phyloP scores from a whole-genome alignment of 2,113 vertebrate genomes.

The Solea solea region DNA sequence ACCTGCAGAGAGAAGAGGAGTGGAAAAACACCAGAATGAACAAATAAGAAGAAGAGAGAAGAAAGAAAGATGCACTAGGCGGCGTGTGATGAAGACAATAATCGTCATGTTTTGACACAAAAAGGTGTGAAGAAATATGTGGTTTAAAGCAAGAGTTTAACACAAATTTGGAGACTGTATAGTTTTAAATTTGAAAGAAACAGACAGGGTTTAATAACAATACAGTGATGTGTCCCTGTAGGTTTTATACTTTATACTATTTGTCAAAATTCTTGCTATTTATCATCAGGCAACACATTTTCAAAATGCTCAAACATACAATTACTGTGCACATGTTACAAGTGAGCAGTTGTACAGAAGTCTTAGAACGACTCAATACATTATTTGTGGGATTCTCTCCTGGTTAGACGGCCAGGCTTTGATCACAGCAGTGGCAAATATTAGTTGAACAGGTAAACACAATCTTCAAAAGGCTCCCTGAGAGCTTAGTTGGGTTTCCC shows the following conservation, averaged over 20 bases:
- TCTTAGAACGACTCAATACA: conserved; percentile 52
- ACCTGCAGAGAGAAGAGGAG: conserved; percentile 58
- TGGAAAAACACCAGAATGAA: neutral
- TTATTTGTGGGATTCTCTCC: conserved; percentile 58
- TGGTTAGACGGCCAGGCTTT: conserved; percentile 46
- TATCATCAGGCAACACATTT: neutral
- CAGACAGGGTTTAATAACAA: neutral
- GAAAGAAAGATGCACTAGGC: neutral
- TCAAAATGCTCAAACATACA: conserved; percentile 19
- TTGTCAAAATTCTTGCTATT: neutral
- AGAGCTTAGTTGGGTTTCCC: conserved; percentile 69
- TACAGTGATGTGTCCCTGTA: too few relatives aligned
- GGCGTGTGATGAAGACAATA: too few relatives aligned
- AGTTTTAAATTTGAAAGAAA: neutral
- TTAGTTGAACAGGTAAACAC: conserved; percentile 72
- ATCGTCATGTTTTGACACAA: too few relatives aligned
- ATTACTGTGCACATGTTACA: conserved; percentile 30
- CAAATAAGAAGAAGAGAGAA: neutral
- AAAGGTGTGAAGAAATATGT: neutral
- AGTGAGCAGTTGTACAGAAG: conserved; percentile 23
- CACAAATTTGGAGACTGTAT: too few relatives aligned
- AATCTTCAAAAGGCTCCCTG: conserved; percentile 70
- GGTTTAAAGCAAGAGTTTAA: too few relatives aligned
- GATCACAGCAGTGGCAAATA: conserved; percentile 73
- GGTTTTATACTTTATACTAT: neutral